Evolutionary conservation across 37 sponge, comb jelly and placozoan species (phyloP), one percentile per base, ranked within the genome.

Genomic region (Chondrilla cf. caribensis): DNA sequence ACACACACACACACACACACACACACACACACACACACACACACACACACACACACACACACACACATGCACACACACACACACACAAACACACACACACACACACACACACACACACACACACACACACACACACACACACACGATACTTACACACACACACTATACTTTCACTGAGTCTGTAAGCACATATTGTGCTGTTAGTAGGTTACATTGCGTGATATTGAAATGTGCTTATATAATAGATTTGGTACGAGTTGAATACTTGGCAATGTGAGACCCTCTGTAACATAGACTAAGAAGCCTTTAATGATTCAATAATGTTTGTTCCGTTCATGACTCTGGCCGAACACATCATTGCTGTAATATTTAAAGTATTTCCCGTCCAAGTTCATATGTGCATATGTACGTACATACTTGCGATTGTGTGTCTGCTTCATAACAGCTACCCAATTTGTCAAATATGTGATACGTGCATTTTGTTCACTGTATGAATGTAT

Each of bases 1-100:
- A 6, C 8, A 15, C 64, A 15, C 22, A 15, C 64, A 62, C 64
- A 62, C 64, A 62, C 64, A 62, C 64, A 62, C 64, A 62, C 64
- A 62, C 64, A 62, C 64, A 62, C 64, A 62, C 64, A 62, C 64
- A 62, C 64, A 62, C 64, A 62, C 64, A 62, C 64, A 62, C 64
- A 62, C 64, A 62, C 64, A 62, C 64, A 62, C 64, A 62, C 64
- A 15, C 64, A 15, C 64, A 15, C 64, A 15, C 64, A 15, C 64
- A 15, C 29, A 62, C 22, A 62, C 64, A 62, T 22, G 15, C 64
- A 62, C 68, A 67, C 68, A 29, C 68, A 67, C 68, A 67, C 68
- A 67, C 68, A 67, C 68, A 67, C 4, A 1, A 60, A 28, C 29
- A 33, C 35, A 4, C 7, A 62, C 64, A 62, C 64, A 62, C 64